phyloP scores from a whole-genome alignment of 2,113 vertebrate genomes.

The Prietella phreatophila region DNA sequence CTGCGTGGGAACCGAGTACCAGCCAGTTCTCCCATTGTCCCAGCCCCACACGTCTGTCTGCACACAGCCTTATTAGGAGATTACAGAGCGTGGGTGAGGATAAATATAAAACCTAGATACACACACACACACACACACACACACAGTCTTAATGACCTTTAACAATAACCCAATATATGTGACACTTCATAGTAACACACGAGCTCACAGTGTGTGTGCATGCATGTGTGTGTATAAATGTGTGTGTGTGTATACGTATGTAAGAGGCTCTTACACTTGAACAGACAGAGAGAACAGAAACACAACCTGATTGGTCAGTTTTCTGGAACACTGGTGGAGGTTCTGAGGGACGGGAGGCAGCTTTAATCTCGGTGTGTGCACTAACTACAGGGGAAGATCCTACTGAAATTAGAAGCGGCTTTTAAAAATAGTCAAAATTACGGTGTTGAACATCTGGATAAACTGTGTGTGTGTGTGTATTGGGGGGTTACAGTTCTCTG shows the following conservation, averaged over 20 bases:
- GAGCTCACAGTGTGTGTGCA: not conserved
- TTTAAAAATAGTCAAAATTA: conserved; percentile 20
- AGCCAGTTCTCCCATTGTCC: conserved; percentile 35
- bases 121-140: conserved; percentile 40
- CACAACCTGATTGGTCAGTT: not conserved
- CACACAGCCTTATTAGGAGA: conserved; percentile 68
- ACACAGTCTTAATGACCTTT: not conserved
- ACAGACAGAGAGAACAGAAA: not conserved
- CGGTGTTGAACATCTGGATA: conserved; percentile 21
- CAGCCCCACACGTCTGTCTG: conserved; percentile 54
- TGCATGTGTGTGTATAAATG: not conserved
- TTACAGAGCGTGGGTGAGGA: conserved; percentile 50
- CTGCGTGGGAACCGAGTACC: conserved; percentile 63
- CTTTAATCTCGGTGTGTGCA: not conserved
- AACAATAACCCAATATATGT: not conserved
- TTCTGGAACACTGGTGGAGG: not conserved
- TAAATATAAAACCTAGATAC: conserved; percentile 66
- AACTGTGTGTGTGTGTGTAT: not conserved
- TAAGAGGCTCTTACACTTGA: not conserved
- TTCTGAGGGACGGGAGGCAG: not conserved
- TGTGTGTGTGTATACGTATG: too few species aligned
- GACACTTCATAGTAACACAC: not conserved
- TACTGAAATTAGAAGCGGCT: not conserved
- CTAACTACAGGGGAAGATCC: not conserved
- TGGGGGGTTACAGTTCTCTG: not conserved